Conservation (phyloP, 1,140 invertebrate genomes). For the Gryllus bimaculatus region DNA sequence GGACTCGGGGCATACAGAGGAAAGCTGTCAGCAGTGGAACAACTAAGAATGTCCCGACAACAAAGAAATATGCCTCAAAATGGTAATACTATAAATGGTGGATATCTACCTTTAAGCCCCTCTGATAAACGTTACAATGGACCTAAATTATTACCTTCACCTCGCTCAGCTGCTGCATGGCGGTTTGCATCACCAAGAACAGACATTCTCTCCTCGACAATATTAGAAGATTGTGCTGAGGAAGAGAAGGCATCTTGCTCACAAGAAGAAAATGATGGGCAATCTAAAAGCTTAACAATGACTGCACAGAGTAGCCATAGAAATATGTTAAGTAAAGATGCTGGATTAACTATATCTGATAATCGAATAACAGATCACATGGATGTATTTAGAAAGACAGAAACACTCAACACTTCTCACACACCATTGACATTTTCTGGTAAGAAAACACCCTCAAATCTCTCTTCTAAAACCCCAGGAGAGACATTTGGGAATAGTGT, state of each 20-base stretch:
- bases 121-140: conserved; percentile 44
- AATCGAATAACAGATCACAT: background rate
- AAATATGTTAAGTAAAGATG: background rate
- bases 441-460: background rate
- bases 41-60: conserved; percentile 59
- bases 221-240: conserved; percentile 69
- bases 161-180: conserved; percentile 51
- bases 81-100: conserved; percentile 23
- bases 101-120: conserved; percentile 35
- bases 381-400: background rate
- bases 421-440: background rate
- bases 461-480: background rate
- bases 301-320: background rate
- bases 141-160: conserved; percentile 55
- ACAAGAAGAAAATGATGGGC: background rate
- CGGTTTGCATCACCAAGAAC: conserved; percentile 61
- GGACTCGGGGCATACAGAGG: conserved; percentile 36
- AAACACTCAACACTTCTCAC: background rate
- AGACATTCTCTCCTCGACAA: conserved; percentile 73
- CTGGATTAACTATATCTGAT: no score
- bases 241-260: conserved; percentile 39
- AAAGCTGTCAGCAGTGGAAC: conserved; percentile 71
- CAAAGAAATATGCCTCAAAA: background rate
- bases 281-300: background rate
- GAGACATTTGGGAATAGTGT: background rate